phyloP scores from a whole-genome alignment of 1,140 invertebrate species.

The Meloidogyne chitwoodi region DNA sequence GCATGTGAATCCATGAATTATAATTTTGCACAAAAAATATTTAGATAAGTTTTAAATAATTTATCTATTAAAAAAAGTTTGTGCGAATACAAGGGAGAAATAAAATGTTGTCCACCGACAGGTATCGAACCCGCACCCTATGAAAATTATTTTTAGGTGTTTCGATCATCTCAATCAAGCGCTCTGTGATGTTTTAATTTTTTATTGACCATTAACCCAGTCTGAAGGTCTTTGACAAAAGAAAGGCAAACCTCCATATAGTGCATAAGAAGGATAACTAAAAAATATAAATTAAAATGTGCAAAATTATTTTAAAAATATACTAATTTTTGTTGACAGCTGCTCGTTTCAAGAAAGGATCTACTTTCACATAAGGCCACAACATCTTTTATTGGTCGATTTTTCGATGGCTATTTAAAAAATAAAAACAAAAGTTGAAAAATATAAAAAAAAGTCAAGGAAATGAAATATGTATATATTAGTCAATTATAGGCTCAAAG shows the following conservation, averaged over 20 bases:
- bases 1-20: neutral
- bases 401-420: neutral
- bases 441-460: neutral
- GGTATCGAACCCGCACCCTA: neutral
- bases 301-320: neutral
- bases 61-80: neutral
- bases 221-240: neutral
- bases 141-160: too few relatives aligned
- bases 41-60: neutral
- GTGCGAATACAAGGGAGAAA: too few relatives aligned
- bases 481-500: too few relatives aligned
- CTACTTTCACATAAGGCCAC: neutral
- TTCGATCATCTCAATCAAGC: too few relatives aligned
- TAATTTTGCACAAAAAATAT: neutral
- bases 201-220: too few relatives aligned
- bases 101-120: too few relatives aligned
- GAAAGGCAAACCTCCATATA: neutral
- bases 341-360: constrained; percentile 3
- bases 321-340: constrained; percentile 7
- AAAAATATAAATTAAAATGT: neutral
- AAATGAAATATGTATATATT: too few relatives aligned
- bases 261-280: constrained; percentile 2
- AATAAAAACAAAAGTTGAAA: neutral
- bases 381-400: neutral
- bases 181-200: too few relatives aligned